These are phyloP conservation scores for Psilopogon haemacephalus DNA, from an alignment of 2,113 vertebrate genomes.

Conservation along the genomic window DNA sequence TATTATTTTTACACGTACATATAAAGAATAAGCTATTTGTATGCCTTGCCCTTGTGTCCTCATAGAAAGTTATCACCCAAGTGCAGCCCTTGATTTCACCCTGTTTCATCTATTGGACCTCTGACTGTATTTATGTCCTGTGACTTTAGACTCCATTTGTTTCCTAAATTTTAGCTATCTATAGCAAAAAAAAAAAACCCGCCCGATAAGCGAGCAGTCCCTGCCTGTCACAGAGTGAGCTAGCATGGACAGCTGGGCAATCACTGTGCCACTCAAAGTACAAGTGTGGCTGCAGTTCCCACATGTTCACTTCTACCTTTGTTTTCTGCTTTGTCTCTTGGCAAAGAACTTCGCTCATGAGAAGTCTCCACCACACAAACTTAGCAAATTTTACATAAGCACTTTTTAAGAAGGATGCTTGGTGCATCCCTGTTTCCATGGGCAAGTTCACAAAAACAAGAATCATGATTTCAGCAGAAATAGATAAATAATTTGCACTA, in stretches of 20 bases:
- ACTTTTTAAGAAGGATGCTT: neutral
- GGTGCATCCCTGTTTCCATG: accelerated
- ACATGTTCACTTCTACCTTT: neutral
- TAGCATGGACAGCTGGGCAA: accelerated
- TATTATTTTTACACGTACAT: neutral
- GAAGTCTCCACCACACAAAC: neutral
- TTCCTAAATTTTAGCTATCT: neutral
- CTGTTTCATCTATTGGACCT: neutral
- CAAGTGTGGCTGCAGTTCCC: neutral
- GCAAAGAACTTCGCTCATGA: neutral
- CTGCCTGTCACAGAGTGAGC: neutral
- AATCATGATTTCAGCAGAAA: neutral
- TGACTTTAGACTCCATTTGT: neutral
- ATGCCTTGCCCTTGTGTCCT: neutral
- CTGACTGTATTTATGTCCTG: accelerated
- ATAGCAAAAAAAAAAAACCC: neutral
- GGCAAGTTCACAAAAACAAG: neutral
- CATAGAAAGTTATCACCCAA: neutral
- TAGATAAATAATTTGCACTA: neutral
- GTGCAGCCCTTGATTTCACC: neutral
- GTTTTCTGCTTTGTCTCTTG: neutral
- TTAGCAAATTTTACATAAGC: neutral
- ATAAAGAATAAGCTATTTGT: neutral
- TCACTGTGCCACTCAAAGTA: neutral
- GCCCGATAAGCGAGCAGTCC: neutral